A percentile compares a stretch with the other conserved stretches of the same genome.
These are phyloP conservation scores for Henicopernis longicauda DNA, from an alignment of 2,113 vertebrate species.

Conservation along the genomic window DNA sequence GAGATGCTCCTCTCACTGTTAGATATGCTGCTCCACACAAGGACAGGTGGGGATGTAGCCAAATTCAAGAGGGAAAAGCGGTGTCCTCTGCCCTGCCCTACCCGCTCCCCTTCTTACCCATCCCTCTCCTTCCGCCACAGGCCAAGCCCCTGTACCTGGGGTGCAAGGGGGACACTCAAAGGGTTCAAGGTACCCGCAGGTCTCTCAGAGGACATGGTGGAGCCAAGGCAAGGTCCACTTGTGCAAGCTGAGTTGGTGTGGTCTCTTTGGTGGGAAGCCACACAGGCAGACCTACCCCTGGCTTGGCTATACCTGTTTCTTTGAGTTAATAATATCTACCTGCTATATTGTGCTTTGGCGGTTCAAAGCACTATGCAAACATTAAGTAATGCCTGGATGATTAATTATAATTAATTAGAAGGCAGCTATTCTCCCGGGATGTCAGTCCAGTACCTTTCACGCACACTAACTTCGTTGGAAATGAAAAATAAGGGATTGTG, in stretches of 20 bases:
- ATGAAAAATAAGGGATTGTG: conserved; percentile 35
- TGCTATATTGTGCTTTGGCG: not conserved
- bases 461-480: not conserved
- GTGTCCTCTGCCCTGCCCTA: not conserved
- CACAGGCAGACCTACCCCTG: not conserved
- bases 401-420: conserved; percentile 59
- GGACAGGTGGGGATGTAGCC: not conserved
- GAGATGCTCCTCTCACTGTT: fast-evolving
- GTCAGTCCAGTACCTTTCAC: conserved; percentile 11
- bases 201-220: not conserved
- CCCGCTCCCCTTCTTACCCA: not conserved
- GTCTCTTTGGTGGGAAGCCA: not conserved
- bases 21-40: not conserved
- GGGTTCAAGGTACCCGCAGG: not conserved
- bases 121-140: not conserved
- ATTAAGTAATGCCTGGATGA: conserved; percentile 59
- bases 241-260: not conserved
- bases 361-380: conserved; percentile 41
- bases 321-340: not conserved
- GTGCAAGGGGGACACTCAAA: fast-evolving
- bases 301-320: not conserved
- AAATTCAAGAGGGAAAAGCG: not conserved
- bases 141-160: not conserved
- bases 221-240: not conserved
- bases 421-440: conserved; percentile 18